phyloP scores from a whole-genome alignment of 1,140 invertebrate genomes.

The Macrobrachium rosenbergii region DNA sequence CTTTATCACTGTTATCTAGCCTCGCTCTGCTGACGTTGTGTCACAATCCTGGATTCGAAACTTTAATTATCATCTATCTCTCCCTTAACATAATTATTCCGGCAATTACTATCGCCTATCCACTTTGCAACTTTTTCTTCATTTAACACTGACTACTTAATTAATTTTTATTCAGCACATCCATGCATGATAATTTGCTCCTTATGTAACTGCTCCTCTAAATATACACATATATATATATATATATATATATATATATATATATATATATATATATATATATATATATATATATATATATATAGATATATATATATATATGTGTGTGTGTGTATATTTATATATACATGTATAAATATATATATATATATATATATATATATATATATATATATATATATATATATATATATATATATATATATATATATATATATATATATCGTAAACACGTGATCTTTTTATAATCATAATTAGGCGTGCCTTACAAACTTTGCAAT shows the following conservation, averaged over 20 bases:
- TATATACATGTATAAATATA: neutral
- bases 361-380: constrained; percentile 17
- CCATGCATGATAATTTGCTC: too few relatives aligned
- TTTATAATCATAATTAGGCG: too few relatives aligned
- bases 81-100: neutral
- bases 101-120: too few relatives aligned
- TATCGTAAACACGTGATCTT: too few relatives aligned
- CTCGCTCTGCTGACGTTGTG: too few relatives aligned
- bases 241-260: neutral
- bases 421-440: too few relatives aligned
- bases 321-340: neutral
- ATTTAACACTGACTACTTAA: neutral
- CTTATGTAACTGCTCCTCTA: neutral
- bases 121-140: neutral
- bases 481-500: too few relatives aligned
- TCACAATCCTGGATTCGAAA: neutral
- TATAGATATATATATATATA: constrained; percentile 8
- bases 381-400: neutral
- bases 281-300: too few relatives aligned
- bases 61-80: neutral
- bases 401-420: neutral
- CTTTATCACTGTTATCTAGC: too few relatives aligned
- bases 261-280: neutral
- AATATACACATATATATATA: constrained; percentile 6
- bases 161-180: neutral